Evolutionary conservation across 1,140 invertebrate species (phyloP).

Genomic region (Maconellicoccus hirsutus): DNA sequence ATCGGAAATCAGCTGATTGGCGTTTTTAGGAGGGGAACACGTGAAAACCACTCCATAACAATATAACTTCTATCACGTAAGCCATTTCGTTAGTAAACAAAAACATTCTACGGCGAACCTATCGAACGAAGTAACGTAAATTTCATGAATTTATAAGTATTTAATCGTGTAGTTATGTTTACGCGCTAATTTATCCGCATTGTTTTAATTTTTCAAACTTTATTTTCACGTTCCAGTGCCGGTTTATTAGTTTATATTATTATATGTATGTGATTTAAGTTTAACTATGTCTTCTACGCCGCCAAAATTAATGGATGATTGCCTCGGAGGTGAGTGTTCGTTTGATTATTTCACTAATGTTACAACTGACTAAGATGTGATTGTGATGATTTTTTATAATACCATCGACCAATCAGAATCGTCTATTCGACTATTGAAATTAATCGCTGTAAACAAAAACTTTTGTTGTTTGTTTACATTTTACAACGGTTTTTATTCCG

Average conservation of each 20-base stretch:
- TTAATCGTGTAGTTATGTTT: neutral
- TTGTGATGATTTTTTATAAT: too few species aligned
- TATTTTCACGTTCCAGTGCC: neutral
- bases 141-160: neutral
- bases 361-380: neutral
- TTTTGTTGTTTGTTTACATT: too few species aligned
- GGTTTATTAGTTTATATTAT: neutral
- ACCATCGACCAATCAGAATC: too few species aligned
- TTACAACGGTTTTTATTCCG: too few species aligned
- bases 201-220: neutral
- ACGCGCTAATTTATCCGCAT: neutral
- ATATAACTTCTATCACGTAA: neutral
- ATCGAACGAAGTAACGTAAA: neutral
- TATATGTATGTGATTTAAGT: neutral
- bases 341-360: neutral
- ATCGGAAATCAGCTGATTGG: neutral
- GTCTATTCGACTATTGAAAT: too few species aligned
- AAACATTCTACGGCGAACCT: neutral
- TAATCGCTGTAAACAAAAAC: too few species aligned
- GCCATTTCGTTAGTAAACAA: constrained; percentile 1
- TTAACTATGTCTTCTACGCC: neutral
- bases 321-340: neutral
- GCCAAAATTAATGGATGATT: neutral
- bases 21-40: neutral
- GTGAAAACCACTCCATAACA: neutral